Conservation (phyloP, 2,888 invertebrate genomes). For the Serrognathus titanus region DNA sequence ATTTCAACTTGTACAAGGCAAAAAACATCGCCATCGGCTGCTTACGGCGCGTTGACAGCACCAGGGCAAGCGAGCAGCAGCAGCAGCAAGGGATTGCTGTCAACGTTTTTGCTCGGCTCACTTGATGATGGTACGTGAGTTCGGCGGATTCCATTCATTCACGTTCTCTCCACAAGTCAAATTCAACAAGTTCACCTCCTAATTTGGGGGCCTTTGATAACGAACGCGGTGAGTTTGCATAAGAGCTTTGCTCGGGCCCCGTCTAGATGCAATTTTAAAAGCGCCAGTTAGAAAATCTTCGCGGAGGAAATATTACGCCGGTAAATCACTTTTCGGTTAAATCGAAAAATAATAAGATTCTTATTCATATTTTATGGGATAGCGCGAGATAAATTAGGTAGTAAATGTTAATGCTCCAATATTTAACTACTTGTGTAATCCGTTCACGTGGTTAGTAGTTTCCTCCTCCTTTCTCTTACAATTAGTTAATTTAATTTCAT, state of each 20-base stretch:
- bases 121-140: neutral
- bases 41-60: too few species aligned
- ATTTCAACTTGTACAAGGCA: too few species aligned
- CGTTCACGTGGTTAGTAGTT: too few species aligned
- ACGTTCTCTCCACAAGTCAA: conserved; percentile 7
- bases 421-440: too few species aligned
- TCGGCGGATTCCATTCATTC: neutral
- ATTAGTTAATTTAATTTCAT: too few species aligned
- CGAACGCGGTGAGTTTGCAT: conserved; percentile 13
- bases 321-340: conserved; percentile 13
- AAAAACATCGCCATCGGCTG: too few species aligned
- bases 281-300: conserved; percentile 2
- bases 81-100: neutral
- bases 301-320: conserved; percentile 9
- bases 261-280: conserved; percentile 16
- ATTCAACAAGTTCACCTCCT: conserved; percentile 24
- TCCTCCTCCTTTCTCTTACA: too few species aligned
- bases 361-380: neutral
- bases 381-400: too few species aligned
- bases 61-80: too few species aligned
- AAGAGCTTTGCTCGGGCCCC: conserved; percentile 11
- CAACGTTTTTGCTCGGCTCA: conserved; percentile 1
- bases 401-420: too few species aligned
- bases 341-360: conserved; percentile 14
- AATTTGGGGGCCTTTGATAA: conserved; percentile 20